Percentiles rank a stretch among this genome's conserved stretches.
phyloP scores from a whole-genome alignment of 2,113 vertebrate genomes.

The Hypomesus transpacificus region DNA sequence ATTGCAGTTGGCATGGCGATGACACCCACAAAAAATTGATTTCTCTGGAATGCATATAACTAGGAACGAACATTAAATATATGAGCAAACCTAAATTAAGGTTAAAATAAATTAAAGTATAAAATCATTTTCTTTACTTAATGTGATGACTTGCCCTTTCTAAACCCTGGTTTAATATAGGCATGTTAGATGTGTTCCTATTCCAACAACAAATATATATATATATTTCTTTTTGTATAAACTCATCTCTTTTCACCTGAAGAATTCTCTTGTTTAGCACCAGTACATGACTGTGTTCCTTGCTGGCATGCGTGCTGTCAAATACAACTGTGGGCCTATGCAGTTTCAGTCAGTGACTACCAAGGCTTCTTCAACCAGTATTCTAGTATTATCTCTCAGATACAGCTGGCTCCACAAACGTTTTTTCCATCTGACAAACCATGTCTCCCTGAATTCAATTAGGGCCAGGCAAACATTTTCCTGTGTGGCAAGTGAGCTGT shows the following conservation, averaged over 20 bases:
- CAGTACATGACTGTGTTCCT: background rate
- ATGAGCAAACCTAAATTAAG: background rate
- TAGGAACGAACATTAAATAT: background rate
- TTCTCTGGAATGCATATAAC: background rate
- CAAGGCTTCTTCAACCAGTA: slow-evolving; percentile 1
- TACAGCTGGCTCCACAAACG: slow-evolving; percentile 44
- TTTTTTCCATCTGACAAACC: slow-evolving; percentile 55
- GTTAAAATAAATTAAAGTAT: too few species aligned
- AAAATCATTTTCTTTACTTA: background rate
- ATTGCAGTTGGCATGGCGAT: slow-evolving; percentile 35
- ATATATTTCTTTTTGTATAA: too few species aligned
- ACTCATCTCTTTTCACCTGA: too few species aligned
- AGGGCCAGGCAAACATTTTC: slow-evolving; percentile 57
- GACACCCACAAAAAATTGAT: slow-evolving; percentile 37
- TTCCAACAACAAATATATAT: background rate
- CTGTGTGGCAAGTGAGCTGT: slow-evolving; percentile 58
- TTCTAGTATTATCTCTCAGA: slow-evolving; percentile 46
- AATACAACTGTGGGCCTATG: background rate
- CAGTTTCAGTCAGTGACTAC: background rate
- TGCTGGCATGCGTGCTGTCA: background rate
- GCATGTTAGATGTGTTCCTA: background rate
- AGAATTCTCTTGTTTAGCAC: background rate
- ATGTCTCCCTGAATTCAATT: slow-evolving; percentile 61
- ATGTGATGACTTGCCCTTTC: background rate
- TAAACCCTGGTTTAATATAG: background rate